Evolutionary conservation across 2,888 invertebrate species (phyloP), one percentile per base, ranked within the genome.

Genomic region (Allacma fusca): DNA sequence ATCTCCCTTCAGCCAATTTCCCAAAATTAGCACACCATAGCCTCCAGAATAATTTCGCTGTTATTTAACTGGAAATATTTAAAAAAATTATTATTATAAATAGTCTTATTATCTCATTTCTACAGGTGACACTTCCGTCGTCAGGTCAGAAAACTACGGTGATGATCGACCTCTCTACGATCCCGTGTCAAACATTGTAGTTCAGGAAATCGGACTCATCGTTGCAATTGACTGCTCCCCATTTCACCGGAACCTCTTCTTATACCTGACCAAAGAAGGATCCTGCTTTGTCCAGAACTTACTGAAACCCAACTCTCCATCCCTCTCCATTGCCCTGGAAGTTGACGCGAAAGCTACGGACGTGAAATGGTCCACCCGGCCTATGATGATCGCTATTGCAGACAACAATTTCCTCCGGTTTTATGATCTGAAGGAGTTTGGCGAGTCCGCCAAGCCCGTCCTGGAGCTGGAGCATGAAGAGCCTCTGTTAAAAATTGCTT

Each of bases 291-390:
- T 83, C 5, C 81, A 81, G 23, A 83, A 83, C 77, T 65, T 76
- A 24, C 57, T 70, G 7, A 70, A 71, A 26, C 76, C 76, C 24
- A 76, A 40, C 23, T 24, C 26, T 4, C 71, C 76, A 13, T 40
- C 71, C 7, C 28, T 70, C 40, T 70, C 76, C 13, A 62, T 76
- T 40, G 76, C 65, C 19, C 29, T 62, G 23, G 68, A 76, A 16
- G 67, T 43, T 1, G 71, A 77, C 1, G 77, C 74, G 7, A 44
- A 44, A 1, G 67, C 78, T 4, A 68, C 75, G n/a, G 82, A 82
- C 69, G 80, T 80, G 5, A 79, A 82, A 43, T 83, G 83, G 83
- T 82, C 83, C 21, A 21, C 50, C 12, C 75, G 81, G 24, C 83
- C 83, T 0, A 80, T 82, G 80, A 64, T 83, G 76, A 77, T 83